A percentile compares a stretch with the other conserved stretches of the same genome.
phyloP scores from a whole-genome alignment of 2,797 vertebrate genomes.

The Neosilurus hyrtlii region DNA sequence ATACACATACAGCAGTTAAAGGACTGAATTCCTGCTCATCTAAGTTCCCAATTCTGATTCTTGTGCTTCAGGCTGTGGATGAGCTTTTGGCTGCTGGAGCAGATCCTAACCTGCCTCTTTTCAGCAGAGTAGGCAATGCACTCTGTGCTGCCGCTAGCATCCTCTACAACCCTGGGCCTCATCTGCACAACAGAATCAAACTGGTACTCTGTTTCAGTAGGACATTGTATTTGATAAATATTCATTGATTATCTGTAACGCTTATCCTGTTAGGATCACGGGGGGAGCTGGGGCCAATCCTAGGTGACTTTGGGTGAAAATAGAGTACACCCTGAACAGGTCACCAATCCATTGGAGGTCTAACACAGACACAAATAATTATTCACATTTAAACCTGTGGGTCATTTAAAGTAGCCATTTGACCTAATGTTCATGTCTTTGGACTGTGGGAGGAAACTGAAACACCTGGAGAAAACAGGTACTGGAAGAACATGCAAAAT shows the following conservation, averaged over 20 bases:
- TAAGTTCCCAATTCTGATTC: not conserved
- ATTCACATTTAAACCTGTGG: too few relatives aligned
- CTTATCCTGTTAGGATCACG: too few relatives aligned
- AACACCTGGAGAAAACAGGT: too few relatives aligned
- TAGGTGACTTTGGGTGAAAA: too few relatives aligned
- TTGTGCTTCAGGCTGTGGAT: slow-evolving; percentile 71
- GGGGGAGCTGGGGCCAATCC: too few relatives aligned
- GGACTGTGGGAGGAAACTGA: too few relatives aligned
- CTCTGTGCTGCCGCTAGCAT: slow-evolving; percentile 77
- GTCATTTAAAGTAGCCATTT: too few relatives aligned
- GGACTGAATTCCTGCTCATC: not conserved
- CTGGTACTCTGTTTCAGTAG: slow-evolving; percentile 68
- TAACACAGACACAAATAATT: too few relatives aligned
- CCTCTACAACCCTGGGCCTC: slow-evolving; percentile 65
- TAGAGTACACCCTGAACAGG: too few relatives aligned
- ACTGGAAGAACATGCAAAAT: too few relatives aligned
- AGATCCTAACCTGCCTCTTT: slow-evolving; percentile 78
- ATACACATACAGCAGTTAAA: not conserved
- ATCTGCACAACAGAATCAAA: slow-evolving; percentile 57
- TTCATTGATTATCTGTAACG: not conserved
- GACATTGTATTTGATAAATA: not conserved
- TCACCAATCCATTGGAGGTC: too few relatives aligned
- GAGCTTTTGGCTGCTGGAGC: slow-evolving; percentile 78
- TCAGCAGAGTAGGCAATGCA: slow-evolving; percentile 71
- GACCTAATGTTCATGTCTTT: too few relatives aligned